These are phyloP conservation scores for Apis dorsata DNA, from an alignment of 1,140 invertebrate species.

Conservation along the genomic window DNA sequence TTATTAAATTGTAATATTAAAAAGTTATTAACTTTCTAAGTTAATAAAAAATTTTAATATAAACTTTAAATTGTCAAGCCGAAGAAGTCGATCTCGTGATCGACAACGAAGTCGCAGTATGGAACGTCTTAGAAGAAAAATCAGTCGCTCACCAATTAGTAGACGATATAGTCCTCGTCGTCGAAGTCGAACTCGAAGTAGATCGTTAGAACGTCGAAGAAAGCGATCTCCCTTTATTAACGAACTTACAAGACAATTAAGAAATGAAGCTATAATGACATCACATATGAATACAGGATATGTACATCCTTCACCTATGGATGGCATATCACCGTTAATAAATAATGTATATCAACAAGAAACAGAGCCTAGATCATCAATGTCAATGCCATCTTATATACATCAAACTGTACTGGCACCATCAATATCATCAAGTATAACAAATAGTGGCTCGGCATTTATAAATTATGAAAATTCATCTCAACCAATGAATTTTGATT, in stretches of 20 bases:
- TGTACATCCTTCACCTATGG: slow-evolving; percentile 34
- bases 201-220: slow-evolving; percentile 72
- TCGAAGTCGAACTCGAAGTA: slow-evolving; percentile 67
- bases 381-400: slow-evolving; percentile 56
- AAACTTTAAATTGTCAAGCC: slow-evolving; percentile 67
- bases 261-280: slow-evolving; percentile 63
- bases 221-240: slow-evolving; percentile 78
- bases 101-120: slow-evolving; percentile 72
- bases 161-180: slow-evolving; percentile 69
- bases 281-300: slow-evolving; percentile 50
- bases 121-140: slow-evolving; percentile 71
- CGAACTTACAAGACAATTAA: slow-evolving; percentile 73
- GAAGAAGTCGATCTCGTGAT: slow-evolving; percentile 74
- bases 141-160: slow-evolving; percentile 67
- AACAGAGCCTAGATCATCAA: slow-evolving; percentile 8
- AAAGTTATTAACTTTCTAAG: slow-evolving; percentile 1
- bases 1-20: neutral
- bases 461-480: slow-evolving; percentile 68
- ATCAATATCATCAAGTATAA: slow-evolving; percentile 32
- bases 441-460: slow-evolving; percentile 56
- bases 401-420: slow-evolving; percentile 54
- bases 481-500: slow-evolving; percentile 69
- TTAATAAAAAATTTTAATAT: slow-evolving; percentile 66
- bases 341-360: slow-evolving; percentile 51
- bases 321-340: slow-evolving; percentile 50